A percentile compares a stretch with the other conserved stretches of the same genome.
Evolutionary conservation across 2,888 invertebrate species (phyloP).

Genomic region (Leucophora obtusa): DNA sequence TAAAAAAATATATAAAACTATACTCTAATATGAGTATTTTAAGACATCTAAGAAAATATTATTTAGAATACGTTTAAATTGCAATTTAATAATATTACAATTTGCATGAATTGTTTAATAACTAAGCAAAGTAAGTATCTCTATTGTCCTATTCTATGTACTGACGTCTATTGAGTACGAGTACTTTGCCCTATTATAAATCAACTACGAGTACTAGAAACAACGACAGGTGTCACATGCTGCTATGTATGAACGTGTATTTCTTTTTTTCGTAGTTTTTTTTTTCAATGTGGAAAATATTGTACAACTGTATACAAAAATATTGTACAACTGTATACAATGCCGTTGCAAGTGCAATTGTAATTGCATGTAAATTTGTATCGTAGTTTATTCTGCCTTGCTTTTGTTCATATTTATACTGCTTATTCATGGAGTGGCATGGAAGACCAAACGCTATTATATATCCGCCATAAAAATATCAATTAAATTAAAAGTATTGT

Average conservation of each 20-base stretch:
- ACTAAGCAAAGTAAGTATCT: too few relatives aligned
- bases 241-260: background rate
- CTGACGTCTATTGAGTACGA: constrained; percentile 14
- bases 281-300: constrained; percentile 29
- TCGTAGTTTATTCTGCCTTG: background rate
- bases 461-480: constrained; percentile 39
- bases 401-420: constrained; percentile 11
- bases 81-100: constrained; percentile 2
- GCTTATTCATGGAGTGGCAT: constrained; percentile 12
- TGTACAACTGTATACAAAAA: too few relatives aligned
- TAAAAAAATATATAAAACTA: background rate
- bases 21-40: too few relatives aligned
- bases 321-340: background rate
- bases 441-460: background rate
- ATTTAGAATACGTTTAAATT: constrained; percentile 14
- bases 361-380: background rate
- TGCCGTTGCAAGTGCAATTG: background rate
- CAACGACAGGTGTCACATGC: constrained; percentile 46
- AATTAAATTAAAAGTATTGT: constrained; percentile 36
- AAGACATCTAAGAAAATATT: constrained; percentile 8
- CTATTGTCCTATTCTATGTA: background rate
- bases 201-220: background rate
- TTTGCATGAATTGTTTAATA: background rate
- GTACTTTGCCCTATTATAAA: constrained; percentile 1
- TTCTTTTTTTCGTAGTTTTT: background rate